Conservation (phyloP, 1,140 invertebrate genomes). For the Sarcophaga bullata region DNA sequence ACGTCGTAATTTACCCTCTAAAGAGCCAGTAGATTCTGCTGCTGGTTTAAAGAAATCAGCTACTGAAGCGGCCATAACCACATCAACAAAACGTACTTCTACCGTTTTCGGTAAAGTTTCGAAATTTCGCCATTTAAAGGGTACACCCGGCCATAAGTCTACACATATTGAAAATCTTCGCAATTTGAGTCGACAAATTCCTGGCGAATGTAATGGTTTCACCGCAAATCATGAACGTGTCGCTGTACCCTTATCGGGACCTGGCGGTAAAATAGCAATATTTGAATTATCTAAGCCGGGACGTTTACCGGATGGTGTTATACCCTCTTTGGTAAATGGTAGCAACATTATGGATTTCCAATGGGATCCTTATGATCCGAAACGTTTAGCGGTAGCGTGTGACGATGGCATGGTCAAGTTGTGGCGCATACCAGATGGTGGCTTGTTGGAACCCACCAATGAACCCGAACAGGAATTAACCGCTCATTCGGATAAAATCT, state of each 20-base stretch:
- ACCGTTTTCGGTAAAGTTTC: conserved; percentile 90
- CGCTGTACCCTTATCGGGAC: conserved; percentile 86
- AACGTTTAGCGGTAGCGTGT: conserved; percentile 84
- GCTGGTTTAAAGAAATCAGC: conserved; percentile 60
- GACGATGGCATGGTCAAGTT: conserved; percentile 90
- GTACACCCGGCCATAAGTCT: conserved; percentile 88
- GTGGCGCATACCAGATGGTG: conserved; percentile 79
- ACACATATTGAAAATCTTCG: conserved; percentile 92
- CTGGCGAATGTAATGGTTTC: conserved; percentile 93
- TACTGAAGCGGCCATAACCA: conserved; percentile 70
- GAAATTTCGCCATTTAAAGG: conserved; percentile 93
- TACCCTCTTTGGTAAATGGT: conserved; percentile 87
- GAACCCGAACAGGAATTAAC: conserved; percentile 73
- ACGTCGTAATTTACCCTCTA: conserved; percentile 45
- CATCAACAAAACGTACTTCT: conserved; percentile 79
- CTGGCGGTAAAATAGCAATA: conserved; percentile 89
- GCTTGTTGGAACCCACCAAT: conserved; percentile 70
- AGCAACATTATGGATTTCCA: conserved; percentile 90
- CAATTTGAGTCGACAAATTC: conserved; percentile 89
- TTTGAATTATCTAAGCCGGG: conserved; percentile 85
- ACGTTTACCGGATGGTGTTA: conserved; percentile 78
- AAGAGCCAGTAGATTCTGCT: conserved; percentile 20
- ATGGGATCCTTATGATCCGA: conserved; percentile 91
- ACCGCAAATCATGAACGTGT: conserved; percentile 87
- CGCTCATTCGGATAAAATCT: conserved; percentile 90